Evolutionary conservation across 2,113 vertebrate genomes (phyloP), one percentile per base, ranked within the genome.

Genomic region (Hippoglossus stenolepis): DNA sequence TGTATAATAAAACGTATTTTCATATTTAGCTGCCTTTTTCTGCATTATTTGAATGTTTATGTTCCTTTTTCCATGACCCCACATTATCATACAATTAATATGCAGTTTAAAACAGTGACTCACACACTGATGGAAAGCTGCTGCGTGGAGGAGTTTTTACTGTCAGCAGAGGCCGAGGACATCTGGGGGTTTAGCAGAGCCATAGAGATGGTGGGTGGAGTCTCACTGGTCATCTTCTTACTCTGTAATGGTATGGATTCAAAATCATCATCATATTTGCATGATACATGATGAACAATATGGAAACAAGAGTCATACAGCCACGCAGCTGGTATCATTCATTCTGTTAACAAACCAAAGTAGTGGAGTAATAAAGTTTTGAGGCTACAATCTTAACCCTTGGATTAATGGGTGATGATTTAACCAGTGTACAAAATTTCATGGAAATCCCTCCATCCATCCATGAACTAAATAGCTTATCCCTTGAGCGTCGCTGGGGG

Each of bases 71-170:
- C 24, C 43, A 4, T 49, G 31, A 61, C 43, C 7, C 2, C 8
- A 35, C 49, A 83, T 78, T 73, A 79, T 68, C 21, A 74, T 59
- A 49, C 13, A 3, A 66, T 58, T 80, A 75, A 64, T 54, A 59
- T 63, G 47, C 51, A 26, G 54, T 83, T 64, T 76, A 45, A 75
- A 59, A 80, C 31, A 35, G 38, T 87, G 81, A 95, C 95, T 95
- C 80, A 95, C 95, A 95, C 95, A 18, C 91, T 95, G 93, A 95
- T 95, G 73, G 95, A 94, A 58, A 95, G 93, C 78, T 95, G 95
- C 85, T 95, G 95, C 2, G 91, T 93, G 87, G 92, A 89, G 77
- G 93, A 84, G 89, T 83, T 91, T 74, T 85, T 94, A 86, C 87
- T 69, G 35, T 95, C 94, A 54, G 90, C 51, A 28, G 90, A 90